Percentiles rank a stretch among this genome's conserved stretches.
These are phyloP conservation scores for Apis cerana DNA, from an alignment of 1,140 invertebrate species.

Conservation along the genomic window DNA sequence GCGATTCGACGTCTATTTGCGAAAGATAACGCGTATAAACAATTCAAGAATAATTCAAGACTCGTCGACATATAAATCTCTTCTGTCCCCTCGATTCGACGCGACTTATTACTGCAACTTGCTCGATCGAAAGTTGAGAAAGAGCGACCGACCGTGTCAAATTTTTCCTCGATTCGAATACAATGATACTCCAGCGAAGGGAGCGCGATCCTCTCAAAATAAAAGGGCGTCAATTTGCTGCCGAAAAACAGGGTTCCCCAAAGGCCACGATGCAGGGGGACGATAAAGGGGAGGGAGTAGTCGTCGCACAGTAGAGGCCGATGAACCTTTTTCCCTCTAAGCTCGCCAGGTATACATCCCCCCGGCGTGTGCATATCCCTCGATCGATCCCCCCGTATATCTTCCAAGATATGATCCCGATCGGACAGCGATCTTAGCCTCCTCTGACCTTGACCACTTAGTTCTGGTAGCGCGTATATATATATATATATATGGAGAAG, in stretches of 20 bases:
- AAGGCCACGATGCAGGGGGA: not conserved
- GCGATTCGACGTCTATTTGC: no score
- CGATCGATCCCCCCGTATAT: slow-evolving; percentile 51
- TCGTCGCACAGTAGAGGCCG: slow-evolving; percentile 38
- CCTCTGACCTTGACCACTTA: slow-evolving; percentile 57
- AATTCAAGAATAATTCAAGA: no score
- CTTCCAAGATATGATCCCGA: slow-evolving; percentile 49
- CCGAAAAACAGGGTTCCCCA: not conserved
- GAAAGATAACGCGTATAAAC: no score
- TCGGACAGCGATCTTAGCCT: slow-evolving; percentile 45
- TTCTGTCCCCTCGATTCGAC: not conserved
- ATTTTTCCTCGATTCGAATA: no score
- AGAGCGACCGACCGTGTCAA: no score
- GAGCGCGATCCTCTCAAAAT: not conserved
- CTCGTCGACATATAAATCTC: no score
- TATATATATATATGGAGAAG: not conserved
- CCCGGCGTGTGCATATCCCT: slow-evolving; percentile 28
- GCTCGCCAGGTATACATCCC: slow-evolving; percentile 29
- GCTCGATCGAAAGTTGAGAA: not conserved
- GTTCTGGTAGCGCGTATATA: slow-evolving; percentile 38
- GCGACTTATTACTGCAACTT: not conserved
- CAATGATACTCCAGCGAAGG: not conserved
- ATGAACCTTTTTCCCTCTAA: slow-evolving; percentile 50
- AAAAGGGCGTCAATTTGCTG: slow-evolving; percentile 12
- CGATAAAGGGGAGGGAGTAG: slow-evolving; percentile 16